phyloP scores from a whole-genome alignment of 2,113 vertebrate genomes.

The Osmerus eperlanus region DNA sequence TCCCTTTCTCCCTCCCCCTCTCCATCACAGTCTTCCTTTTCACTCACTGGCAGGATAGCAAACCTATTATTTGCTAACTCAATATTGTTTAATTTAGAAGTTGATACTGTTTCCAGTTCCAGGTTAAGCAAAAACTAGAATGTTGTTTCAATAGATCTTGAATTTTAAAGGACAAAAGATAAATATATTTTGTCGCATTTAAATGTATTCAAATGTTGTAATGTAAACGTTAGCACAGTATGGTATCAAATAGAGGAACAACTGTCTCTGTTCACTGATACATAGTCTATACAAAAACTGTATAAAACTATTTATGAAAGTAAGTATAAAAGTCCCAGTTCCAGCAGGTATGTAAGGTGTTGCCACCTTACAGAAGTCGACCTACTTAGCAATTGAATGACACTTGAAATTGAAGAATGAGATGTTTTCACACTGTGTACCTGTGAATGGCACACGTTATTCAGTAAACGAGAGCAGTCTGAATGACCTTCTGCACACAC shows the following conservation, averaged over 20 bases:
- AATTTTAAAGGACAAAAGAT: too few relatives aligned
- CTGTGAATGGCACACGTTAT: constrained; percentile 55
- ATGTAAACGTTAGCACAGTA: too few relatives aligned
- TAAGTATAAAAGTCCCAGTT: too few relatives aligned
- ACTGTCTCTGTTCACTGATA: too few relatives aligned
- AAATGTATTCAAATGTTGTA: too few relatives aligned
- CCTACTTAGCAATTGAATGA: not conserved
- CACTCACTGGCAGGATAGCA: constrained; percentile 36
- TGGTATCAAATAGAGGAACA: too few relatives aligned
- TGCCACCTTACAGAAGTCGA: not conserved
- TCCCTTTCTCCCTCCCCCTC: constrained; percentile 33
- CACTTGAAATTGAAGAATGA: constrained; percentile 19
- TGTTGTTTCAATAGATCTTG: too few relatives aligned
- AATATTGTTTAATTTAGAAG: constrained; percentile 22
- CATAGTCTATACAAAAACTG: too few relatives aligned
- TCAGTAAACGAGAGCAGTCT: constrained; percentile 40
- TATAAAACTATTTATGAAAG: too few relatives aligned
- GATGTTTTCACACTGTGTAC: constrained; percentile 45
- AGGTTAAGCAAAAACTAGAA: not conserved
- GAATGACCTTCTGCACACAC: constrained; percentile 61
- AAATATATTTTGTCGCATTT: too few relatives aligned
- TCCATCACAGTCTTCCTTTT: constrained; percentile 29
- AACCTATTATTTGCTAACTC: constrained; percentile 26
- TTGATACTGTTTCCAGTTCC: not conserved
- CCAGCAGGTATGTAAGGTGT: too few relatives aligned